Evolutionary conservation across 2,888 invertebrate species (phyloP), one percentile per base, ranked within the genome.

Genomic region (Lycaena phlaeas): DNA sequence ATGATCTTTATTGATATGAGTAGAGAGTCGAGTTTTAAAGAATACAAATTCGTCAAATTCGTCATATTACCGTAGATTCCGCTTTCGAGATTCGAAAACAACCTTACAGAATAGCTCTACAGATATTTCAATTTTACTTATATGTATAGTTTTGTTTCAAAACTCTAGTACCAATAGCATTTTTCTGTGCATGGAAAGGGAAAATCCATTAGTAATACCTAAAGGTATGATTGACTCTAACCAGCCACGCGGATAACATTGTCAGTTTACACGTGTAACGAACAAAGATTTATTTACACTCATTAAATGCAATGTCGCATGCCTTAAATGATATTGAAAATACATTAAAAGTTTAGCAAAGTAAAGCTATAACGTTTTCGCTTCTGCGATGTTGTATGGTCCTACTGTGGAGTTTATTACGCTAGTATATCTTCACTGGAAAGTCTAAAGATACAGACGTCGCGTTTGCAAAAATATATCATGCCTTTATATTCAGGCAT

Each of bases 151-250:
- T n/a, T n/a, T n/a, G n/a, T n/a, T n/a, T n/a, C n/a, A n/a, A n/a
- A n/a, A n/a, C n/a, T n/a, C n/a, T n/a, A n/a, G n/a, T n/a, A n/a
- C n/a, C n/a, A n/a, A n/a, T n/a, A n/a, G n/a, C n/a, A n/a, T n/a
- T n/a, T n/a, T n/a, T n/a, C n/a, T n/a, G n/a, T n/a, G n/a, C n/a
- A n/a, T n/a, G n/a, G n/a, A n/a, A n/a, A 11, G 18, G 17, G 18
- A 17, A 31, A 15, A 31, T 18, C 30, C 17, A 17, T 30, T 14
- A 30, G 30, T n/a, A 30, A 14, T 17, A 17, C 30, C 31, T 17
- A 11, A 31, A 31, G 31, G 31, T 31, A n/a, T n/a, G n/a, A n/a
- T n/a, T n/a, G n/a, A n/a, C n/a, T n/a, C n/a, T n/a, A n/a, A n/a
- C n/a, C n/a, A n/a, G n/a, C n/a, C n/a, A n/a, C n/a, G n/a, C n/a